Percentiles rank a stretch among this genome's conserved stretches.
Evolutionary conservation across 2,113 vertebrate species (phyloP).

Genomic region (Catharus bicknelli): DNA sequence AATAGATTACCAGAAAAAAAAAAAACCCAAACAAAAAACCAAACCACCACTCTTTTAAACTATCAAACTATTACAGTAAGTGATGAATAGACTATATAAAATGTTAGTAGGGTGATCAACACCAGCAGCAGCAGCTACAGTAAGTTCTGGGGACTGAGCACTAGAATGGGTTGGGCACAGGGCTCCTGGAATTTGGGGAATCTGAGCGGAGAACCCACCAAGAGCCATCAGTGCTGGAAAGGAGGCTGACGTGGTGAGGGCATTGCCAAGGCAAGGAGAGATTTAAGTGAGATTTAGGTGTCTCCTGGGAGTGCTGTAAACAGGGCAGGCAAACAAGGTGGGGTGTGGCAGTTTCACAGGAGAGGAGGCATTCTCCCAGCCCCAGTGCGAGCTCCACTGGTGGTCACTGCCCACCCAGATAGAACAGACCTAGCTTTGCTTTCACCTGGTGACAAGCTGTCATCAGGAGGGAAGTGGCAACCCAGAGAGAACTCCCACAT

Average conservation of each 20-base stretch:
- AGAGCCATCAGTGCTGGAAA: background rate
- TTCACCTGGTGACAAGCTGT: background rate
- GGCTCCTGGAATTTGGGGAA: background rate
- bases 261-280: background rate
- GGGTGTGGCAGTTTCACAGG: fast-evolving
- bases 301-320: background rate
- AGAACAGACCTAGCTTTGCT: background rate
- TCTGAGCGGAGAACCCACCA: background rate
- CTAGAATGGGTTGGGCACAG: fast-evolving
- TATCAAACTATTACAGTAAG: background rate
- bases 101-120: background rate
- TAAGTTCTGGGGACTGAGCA: background rate
- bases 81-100: background rate
- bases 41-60: background rate
- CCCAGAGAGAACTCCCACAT: too few species aligned
- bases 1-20: background rate
- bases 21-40: background rate
- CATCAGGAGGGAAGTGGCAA: background rate
- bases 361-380: background rate
- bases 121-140: background rate
- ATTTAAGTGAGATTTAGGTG: background rate
- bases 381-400: fast-evolving
- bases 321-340: background rate
- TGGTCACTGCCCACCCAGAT: too few species aligned
- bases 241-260: background rate